phyloP scores from a whole-genome alignment of 1,140 invertebrate genomes.

The Drosophila leontia region DNA sequence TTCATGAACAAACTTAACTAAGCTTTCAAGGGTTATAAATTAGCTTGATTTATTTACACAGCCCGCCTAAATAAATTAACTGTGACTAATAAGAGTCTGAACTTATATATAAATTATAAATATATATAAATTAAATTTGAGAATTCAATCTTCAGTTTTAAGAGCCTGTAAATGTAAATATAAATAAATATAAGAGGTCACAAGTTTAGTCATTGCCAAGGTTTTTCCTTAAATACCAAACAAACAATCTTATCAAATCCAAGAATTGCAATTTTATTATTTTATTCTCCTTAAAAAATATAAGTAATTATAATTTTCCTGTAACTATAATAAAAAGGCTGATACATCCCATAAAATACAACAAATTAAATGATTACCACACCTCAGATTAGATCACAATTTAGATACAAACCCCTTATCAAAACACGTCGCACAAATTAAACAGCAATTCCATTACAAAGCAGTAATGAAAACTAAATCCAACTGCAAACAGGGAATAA shows the following conservation, averaged over 20 bases:
- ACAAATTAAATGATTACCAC: conserved; percentile 8
- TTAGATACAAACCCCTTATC: conserved; percentile 13
- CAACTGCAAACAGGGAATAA: conserved; percentile 12
- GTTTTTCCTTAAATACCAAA: not conserved
- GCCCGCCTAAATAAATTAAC: not conserved
- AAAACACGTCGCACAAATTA: conserved; percentile 43
- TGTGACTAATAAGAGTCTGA: not conserved
- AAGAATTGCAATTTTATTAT: not conserved
- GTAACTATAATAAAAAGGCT: not conserved
- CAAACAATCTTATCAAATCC: not conserved
- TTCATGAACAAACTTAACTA: not conserved
- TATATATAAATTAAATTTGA: not conserved
- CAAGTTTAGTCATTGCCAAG: not conserved
- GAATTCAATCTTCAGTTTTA: no score
- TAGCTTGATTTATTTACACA: not conserved
- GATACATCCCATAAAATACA: not conserved
- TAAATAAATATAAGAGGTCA: not conserved
- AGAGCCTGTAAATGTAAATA: not conserved
- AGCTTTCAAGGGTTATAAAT: not conserved
- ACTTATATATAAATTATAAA: not conserved
- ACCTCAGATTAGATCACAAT: conserved; percentile 4
- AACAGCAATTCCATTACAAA: conserved; percentile 15
- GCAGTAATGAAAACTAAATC: conserved; percentile 3
- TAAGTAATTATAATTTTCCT: not conserved
- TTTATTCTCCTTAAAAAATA: not conserved